Evolutionary conservation across 2,888 invertebrate genomes (phyloP), one percentile per base, ranked within the genome.

Genomic region (Caenorhabditis imperialis): DNA sequence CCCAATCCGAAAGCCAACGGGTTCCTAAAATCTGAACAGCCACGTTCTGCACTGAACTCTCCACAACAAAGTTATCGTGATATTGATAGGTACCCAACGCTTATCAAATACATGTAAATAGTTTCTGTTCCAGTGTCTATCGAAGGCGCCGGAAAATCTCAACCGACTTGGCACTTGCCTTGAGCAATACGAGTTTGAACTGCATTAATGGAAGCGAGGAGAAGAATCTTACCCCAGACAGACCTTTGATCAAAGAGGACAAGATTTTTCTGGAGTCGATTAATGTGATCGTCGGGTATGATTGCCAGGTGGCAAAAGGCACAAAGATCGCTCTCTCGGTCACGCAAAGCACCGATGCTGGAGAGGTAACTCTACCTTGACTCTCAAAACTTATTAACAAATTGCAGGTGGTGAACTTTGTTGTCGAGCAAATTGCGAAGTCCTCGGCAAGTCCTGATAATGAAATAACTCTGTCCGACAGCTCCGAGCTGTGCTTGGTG

Each of bases 361-460:
- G 95, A 16, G 97, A 98, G 90, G 95, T 77, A 35, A 27, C 12
- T n/a, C 18, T 5, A 4, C 0, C n/a, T n/a, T n/a, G n/a, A n/a
- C n/a, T n/a, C n/a, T n/a, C n/a, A n/a, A n/a, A n/a, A n/a, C n/a
- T n/a, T n/a, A n/a, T n/a, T n/a, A n/a, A n/a, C n/a, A n/a, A n/a
- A 30, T 65, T 65, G 22, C 47, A 80, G 78, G 76, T 98, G 58
- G 94, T 98, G 75, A 94, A 95, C 89, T 91, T 97, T 75, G 96
- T 98, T 22, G 94, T 98, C 58, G 94, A 95, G 88, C 96, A 98
- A 89, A 91, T 98, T 44, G 96, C 96, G 88, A 94, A 94, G 93
- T 94, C 95, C 5, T 45, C 63, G 10, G 71, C 75, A 2, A 61
- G 61, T 10, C 53, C 27, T 27, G 71, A 75, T 4, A 22, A 67